Evolutionary conservation across 2,888 invertebrate species (phyloP), one percentile per base, ranked within the genome.

Genomic region (Malacosoma neustria): DNA sequence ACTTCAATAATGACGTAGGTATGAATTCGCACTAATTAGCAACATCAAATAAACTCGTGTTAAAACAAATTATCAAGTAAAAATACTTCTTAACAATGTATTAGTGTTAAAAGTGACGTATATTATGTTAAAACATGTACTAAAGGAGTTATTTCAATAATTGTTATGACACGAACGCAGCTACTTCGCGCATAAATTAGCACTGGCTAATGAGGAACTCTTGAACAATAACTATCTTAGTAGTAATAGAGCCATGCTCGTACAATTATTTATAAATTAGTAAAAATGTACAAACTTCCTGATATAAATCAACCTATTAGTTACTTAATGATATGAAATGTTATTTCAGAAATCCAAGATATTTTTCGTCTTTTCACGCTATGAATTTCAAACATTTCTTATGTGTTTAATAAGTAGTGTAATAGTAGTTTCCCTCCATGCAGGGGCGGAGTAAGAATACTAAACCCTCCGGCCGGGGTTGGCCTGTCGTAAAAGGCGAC

Each of bases 91-190:
- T 43, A 45, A 51, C 40, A 33, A 22, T 49, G 48, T 43, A 51
- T 51, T 57, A 48, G 45, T 39, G 37, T 39, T 47, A 36, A 37
- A 40, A 46, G 37, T 37, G 37, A 36, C 42, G 46, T 37, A 45
- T 39, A 46, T 37, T 41, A 43, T 44, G 39, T 48, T 44, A 36
- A 37, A 48, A 43, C 43, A 52, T 46, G 48, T 51, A 49, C 40
- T 15, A 40, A 32, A 40, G 35, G 38, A 42, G 48, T 47, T 46
- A 52, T 49, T 57, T 51, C 49, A 49, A 44, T 55, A 54, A 54
- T 49, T 49, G 45, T 33, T 29, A 40, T 46, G 41, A 47, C 41
- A 35, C 11, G 45, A 49, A 40, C 35, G 30, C 32, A 22, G 22
- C 22, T 22, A 39, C 33, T 39, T 30, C 7, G 11, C 34, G 35